Conservation (phyloP, 2,797 vertebrate genomes). For the Denticeps clupeoides region DNA sequence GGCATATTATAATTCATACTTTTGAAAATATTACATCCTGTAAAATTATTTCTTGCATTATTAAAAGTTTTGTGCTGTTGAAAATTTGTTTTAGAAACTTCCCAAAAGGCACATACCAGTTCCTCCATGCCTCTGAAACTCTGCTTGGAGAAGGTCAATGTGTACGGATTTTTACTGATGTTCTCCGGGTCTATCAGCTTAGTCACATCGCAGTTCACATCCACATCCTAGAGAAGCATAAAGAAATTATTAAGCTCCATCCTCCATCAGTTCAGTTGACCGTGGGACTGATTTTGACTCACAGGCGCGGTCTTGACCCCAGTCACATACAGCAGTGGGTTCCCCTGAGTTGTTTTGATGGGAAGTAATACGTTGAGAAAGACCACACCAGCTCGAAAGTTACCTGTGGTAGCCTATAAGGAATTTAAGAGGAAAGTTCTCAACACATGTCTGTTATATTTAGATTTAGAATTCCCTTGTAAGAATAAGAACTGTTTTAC, state of each 20-base stretch:
- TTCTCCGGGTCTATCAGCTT: conserved; percentile 53
- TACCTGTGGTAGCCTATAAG: conserved; percentile 60
- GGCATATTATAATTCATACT: too few relatives aligned
- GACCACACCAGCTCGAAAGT: conserved; percentile 53
- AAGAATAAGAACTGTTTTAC: too few relatives aligned
- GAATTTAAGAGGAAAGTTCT: too few relatives aligned
- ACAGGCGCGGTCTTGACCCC: conserved; percentile 45
- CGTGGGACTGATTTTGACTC: conserved; percentile 10
- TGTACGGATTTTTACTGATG: conserved; percentile 44
- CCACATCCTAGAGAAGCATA: neutral
- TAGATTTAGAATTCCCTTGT: too few relatives aligned
- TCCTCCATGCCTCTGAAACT: conserved; percentile 50
- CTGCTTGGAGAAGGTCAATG: conserved; percentile 53
- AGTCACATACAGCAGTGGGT: conserved; percentile 65
- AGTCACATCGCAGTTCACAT: conserved; percentile 50
- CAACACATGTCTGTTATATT: too few relatives aligned
- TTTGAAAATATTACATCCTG: too few relatives aligned
- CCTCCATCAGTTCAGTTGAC: too few relatives aligned
- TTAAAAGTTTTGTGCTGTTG: too few relatives aligned
- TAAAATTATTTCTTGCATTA: too few relatives aligned
- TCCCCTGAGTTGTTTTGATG: conserved; percentile 48
- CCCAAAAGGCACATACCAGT: too few relatives aligned
- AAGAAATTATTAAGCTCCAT: too few relatives aligned
- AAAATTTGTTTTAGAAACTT: too few relatives aligned
- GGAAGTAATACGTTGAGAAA: conserved; percentile 57